phyloP scores from a whole-genome alignment of 1,140 invertebrate species.

The Agrilus planipennis region DNA sequence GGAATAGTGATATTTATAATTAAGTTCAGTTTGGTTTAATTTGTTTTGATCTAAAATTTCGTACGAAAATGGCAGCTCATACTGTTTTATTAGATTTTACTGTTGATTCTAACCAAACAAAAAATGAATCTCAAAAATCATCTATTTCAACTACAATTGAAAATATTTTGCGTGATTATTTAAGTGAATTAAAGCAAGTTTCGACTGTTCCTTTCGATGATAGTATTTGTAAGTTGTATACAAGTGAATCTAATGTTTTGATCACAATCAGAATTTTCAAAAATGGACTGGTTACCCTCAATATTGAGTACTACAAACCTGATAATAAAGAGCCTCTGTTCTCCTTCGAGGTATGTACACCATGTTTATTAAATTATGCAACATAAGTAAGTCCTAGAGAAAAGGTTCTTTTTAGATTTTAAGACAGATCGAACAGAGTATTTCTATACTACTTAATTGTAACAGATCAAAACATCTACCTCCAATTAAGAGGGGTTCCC shows the following conservation, averaged over 20 bases:
- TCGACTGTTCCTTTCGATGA: conserved; percentile 43
- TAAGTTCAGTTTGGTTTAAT: no score
- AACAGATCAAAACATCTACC: conserved; percentile 69
- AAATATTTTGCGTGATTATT: conserved; percentile 53
- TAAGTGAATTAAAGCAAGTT: conserved; percentile 51
- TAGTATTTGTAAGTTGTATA: conserved; percentile 53
- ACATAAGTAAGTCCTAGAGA: no score
- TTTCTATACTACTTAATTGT: conserved; percentile 58
- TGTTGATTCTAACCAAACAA: conserved; percentile 51
- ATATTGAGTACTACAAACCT: conserved; percentile 68
- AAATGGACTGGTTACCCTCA: conserved; percentile 62
- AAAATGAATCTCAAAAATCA: conserved; percentile 50
- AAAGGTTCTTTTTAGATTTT: conserved; percentile 34
- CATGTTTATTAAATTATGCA: not conserved
- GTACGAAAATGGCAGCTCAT: conserved; percentile 69
- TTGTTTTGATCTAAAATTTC: no score
- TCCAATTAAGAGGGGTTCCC: conserved; percentile 67
- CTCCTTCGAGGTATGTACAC: conserved; percentile 52
- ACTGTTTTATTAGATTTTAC: conserved; percentile 71
- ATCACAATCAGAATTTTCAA: conserved; percentile 59
- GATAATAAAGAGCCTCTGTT: conserved; percentile 58
- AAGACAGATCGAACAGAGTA: conserved; percentile 59
- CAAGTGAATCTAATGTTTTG: conserved; percentile 52
- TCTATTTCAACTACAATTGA: conserved; percentile 52
- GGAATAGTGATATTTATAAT: no score